Evolutionary conservation across 1,140 invertebrate species (phyloP).

Genomic region (Psilanteris sp.): DNA sequence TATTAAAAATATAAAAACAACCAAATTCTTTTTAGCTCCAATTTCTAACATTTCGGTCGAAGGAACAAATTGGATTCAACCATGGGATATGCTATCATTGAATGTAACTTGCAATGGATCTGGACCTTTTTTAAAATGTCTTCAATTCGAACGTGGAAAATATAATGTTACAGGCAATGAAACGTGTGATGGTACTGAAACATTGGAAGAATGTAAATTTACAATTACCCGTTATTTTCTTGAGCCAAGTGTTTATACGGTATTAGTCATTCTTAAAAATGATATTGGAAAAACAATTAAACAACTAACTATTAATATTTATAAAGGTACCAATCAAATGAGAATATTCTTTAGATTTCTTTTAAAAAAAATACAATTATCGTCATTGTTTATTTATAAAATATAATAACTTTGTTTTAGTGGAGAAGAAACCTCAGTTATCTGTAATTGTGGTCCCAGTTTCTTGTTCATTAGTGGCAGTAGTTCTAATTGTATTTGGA

Average conservation of each 20-base stretch:
- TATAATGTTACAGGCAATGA: conserved; percentile 91
- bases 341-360: too few relatives aligned
- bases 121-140: conserved; percentile 84
- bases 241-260: conserved; percentile 83
- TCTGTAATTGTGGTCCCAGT: conserved; percentile 92
- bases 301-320: conserved; percentile 87
- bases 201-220: conserved; percentile 82
- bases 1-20: too few relatives aligned
- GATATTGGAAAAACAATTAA: conserved; percentile 85
- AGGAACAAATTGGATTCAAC: conserved; percentile 89
- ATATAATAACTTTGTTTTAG: conserved; percentile 80
- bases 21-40: conserved; percentile 85
- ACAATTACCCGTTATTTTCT: conserved; percentile 84
- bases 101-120: conserved; percentile 86
- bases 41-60: conserved; percentile 83
- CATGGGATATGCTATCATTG: conserved; percentile 87
- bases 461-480: conserved; percentile 86
- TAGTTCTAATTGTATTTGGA: conserved; percentile 90
- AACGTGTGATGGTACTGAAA: conserved; percentile 80
- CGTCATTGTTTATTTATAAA: too few relatives aligned
- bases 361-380: too few relatives aligned
- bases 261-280: conserved; percentile 87
- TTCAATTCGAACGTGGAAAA: conserved; percentile 82
- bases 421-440: conserved; percentile 86
- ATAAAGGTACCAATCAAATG: conserved; percentile 82